phyloP scores from a whole-genome alignment of 2,888 invertebrate species.

The Heteropelma amictum region DNA sequence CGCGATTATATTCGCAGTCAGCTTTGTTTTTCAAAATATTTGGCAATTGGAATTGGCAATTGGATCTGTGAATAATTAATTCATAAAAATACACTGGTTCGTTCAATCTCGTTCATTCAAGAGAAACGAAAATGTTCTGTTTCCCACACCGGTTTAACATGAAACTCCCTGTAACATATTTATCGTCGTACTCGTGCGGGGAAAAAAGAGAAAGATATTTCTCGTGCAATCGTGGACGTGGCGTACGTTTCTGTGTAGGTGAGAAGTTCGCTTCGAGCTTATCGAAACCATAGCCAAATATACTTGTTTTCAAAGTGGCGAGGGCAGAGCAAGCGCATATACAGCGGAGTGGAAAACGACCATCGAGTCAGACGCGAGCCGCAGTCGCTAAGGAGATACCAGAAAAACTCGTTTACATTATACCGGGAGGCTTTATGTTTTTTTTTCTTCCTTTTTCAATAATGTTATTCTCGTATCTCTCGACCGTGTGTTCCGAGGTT shows the following conservation, averaged over 20 bases:
- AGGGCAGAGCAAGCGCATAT: constrained; percentile 31
- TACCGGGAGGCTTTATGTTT: constrained; percentile 19
- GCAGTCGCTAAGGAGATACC: constrained; percentile 42
- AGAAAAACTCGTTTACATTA: constrained; percentile 49
- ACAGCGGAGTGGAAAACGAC: constrained; percentile 26
- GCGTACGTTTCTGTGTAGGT: neutral
- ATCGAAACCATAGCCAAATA: constrained; percentile 65
- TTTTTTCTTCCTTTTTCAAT: constrained; percentile 33
- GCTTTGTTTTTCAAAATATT: neutral
- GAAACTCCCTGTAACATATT: no score
- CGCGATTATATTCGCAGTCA: neutral
- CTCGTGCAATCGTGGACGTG: neutral
- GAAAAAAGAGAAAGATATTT: neutral
- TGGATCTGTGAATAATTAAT: neutral
- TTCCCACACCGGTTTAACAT: no score
- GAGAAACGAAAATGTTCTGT: no score
- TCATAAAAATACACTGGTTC: no score
- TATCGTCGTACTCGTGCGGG: no score
- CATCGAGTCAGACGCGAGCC: constrained; percentile 42
- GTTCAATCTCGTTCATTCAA: no score
- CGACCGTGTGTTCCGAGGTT: constrained; percentile 4
- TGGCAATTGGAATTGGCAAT: neutral
- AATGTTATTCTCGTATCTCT: constrained; percentile 46
- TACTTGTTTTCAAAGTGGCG: constrained; percentile 60
- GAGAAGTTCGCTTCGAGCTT: constrained; percentile 45